Conservation (phyloP, 2,797 vertebrate genomes). For the Malurus leucopterus region DNA sequence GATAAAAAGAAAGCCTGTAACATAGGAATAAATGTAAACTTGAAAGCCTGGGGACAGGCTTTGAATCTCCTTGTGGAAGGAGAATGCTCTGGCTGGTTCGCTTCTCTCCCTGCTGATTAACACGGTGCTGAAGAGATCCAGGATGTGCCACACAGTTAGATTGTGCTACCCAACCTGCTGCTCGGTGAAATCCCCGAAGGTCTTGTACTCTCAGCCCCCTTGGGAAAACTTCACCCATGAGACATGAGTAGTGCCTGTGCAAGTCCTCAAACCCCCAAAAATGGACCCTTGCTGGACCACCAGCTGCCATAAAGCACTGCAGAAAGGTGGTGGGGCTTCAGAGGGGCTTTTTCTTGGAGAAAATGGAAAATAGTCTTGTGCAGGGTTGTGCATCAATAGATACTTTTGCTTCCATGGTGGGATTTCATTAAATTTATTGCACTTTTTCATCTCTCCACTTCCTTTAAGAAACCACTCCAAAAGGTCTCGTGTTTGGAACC, state of each 20-base stretch:
- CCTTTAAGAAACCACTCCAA: background rate
- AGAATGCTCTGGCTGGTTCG: background rate
- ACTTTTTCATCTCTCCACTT: background rate
- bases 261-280: background rate
- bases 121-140: fast-evolving
- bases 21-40: background rate
- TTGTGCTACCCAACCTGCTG: background rate
- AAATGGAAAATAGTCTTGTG: background rate
- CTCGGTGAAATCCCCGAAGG: fast-evolving
- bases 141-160: background rate
- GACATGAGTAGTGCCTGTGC: background rate
- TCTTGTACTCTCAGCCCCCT: background rate
- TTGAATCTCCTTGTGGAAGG: background rate
- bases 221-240: background rate
- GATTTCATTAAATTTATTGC: background rate
- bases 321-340: background rate
- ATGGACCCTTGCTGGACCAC: background rate
- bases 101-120: background rate
- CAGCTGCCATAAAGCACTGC: background rate
- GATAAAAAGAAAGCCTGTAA: background rate
- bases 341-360: background rate
- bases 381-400: fast-evolving
- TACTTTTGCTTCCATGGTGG: background rate
- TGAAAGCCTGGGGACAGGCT: background rate
- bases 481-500: fast-evolving